Evolutionary conservation across 2,113 vertebrate species (phyloP), one percentile per base, ranked within the genome.

Genomic region (Eolophus roseicapilla): DNA sequence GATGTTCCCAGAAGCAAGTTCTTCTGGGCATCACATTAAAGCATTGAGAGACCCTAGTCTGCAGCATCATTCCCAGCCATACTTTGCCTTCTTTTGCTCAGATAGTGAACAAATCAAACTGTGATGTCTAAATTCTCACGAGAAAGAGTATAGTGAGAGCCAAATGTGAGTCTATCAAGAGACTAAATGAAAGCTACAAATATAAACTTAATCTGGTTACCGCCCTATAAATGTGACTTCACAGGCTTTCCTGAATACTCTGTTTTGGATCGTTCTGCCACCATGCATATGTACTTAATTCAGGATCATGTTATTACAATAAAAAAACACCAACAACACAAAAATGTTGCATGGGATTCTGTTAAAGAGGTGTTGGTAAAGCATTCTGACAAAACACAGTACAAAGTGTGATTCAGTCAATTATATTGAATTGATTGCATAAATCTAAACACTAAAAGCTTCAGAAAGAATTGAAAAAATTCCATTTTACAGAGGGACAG

Each of bases 161-260:
- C 49, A 95, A 95, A 94, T 92, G 21, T 82, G 88, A 86, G 60
- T 91, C 74, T 57, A 92, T 88, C 78, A 86, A 93, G 11, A 93
- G 57, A 82, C 44, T 44, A 52, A 80, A 90, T 89, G 80, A 60
- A 83, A 91, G 60, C 63, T 86, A 82, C 83, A 92, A 96, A 95
- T 94, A 96, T 95, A 97, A 96, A 97, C 57, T 94, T 88, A 92
- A 96, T 96, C 74, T 97, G 90, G 82, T 97, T 97, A 90, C 86
- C 33, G 39, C 89, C 73, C 92, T 79, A 90, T 83, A 93, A 88
- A 73, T 94, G 85, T 96, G 94, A 63, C 84, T 96, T 96, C 89
- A 46, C 86, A 80, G 94, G 84, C 94, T 93, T 96, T 88, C 77
- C 84, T 96, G 44, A 18, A 80, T 95, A 76, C 14, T 86, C 79